A percentile compares a stretch with the other conserved stretches of the same genome.
Evolutionary conservation across 2,888 invertebrate genomes (phyloP).

Genomic region (Microchrysa polita): DNA sequence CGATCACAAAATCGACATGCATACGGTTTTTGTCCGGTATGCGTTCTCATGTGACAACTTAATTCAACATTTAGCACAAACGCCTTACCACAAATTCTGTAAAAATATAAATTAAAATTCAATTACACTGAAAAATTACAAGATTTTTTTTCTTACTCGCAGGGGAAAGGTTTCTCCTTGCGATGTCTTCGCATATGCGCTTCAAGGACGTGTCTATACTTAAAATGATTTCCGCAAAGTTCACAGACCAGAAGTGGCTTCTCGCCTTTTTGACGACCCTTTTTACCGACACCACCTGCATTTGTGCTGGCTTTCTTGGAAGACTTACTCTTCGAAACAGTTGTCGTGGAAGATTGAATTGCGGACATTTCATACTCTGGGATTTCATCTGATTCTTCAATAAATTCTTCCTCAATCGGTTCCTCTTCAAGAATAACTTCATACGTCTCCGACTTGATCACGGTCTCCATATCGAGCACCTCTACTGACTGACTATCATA

Average conservation of each 20-base stretch:
- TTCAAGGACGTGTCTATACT: slow-evolving; percentile 62
- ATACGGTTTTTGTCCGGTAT: slow-evolving; percentile 63
- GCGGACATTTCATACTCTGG: no score
- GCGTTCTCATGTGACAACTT: slow-evolving; percentile 64
- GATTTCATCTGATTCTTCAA: background rate
- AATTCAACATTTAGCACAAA: slow-evolving; percentile 63
- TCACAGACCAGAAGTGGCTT: slow-evolving; percentile 61
- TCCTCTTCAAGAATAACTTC: background rate
- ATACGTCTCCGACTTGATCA: background rate
- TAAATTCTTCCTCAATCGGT: background rate
- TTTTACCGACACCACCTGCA: background rate
- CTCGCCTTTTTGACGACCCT: slow-evolving; percentile 42
- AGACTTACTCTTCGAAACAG: background rate
- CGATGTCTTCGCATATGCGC: slow-evolving; percentile 63
- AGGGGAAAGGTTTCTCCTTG: slow-evolving; percentile 62
- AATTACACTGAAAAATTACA: background rate
- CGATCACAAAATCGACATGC: slow-evolving; percentile 62
- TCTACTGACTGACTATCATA: background rate
- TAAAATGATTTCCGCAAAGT: slow-evolving; percentile 63
- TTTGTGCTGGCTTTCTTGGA: background rate
- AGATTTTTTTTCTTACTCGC: slow-evolving; percentile 57
- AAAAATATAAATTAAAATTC: slow-evolving; percentile 21
- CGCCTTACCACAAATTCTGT: slow-evolving; percentile 61
- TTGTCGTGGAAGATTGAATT: no score
- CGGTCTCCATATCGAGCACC: no score